Base-by-base conservation (phyloP, 2,797 vertebrate genomes). In the Malurus leucopterus region DNA sequence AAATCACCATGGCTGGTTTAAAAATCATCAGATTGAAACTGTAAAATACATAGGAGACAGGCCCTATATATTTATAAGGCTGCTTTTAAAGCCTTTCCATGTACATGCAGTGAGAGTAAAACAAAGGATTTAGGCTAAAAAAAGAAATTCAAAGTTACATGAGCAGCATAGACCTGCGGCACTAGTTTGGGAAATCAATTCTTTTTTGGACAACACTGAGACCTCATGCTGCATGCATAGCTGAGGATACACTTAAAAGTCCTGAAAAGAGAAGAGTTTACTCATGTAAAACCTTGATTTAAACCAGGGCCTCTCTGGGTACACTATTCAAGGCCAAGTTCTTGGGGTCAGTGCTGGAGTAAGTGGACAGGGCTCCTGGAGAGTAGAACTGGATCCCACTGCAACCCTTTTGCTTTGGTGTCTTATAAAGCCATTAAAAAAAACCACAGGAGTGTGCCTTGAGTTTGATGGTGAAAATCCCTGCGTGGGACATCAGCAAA, bases 261-360 rank as follows among this genome's bases (percentile, higher is more conserved):
- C 63, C n/a, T 32, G 36, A 65, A 40, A 26, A 75, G 3, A 8
- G 20, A 61, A 68, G 16, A 4, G 29, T 90, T 84, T 88, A 26
- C 15, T 46, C 9, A 7, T 3, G 8, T 26, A 8, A 5, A 34
- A 16, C 22, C 4, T 81, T 55, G 49, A 13, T 41, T 6, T 69
- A 53, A 75, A 38, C 36, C 4, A 40, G 11, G 8, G 2, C 7
- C 24, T 36, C 40, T 58, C 5, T 30, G 27, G 29, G 16, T n/a
- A 38, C 6, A 32, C 14, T 29, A 41, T 47, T 72, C 19, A 86
- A 65, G 23, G 16, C 40, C 13, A 61, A 7, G 11, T 43, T 87
- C 14, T 41, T 38, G 19, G 4, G 1, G 4, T 70, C 24, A 14
- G 0, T 23, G 11, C 13, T 76, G 12, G 24, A 27, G 8, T 26